phyloP scores from a whole-genome alignment of 2,797 vertebrate genomes.

The Fistularia commersonii region DNA sequence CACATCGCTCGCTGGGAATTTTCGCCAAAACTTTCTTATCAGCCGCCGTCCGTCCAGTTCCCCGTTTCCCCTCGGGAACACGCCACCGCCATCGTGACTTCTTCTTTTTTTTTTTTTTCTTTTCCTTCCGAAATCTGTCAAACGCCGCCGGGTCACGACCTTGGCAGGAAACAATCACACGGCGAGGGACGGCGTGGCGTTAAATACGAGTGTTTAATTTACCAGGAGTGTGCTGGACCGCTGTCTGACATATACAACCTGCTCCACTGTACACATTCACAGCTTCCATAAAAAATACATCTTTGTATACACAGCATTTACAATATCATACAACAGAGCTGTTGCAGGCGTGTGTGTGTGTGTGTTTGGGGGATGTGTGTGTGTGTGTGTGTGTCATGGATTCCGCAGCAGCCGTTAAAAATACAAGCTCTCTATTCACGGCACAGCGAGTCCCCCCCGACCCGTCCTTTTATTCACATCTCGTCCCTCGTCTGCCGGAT shows the following conservation, averaged over 20 bases:
- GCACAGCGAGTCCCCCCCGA: no score
- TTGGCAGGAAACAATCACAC: constrained; percentile 19
- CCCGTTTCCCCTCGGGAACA: background rate
- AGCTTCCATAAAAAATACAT: constrained; percentile 82
- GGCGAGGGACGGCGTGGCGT: constrained; percentile 17
- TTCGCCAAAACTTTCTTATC: background rate
- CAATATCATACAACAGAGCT: constrained; percentile 74
- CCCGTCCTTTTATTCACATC: constrained; percentile 11
- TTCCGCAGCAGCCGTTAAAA: constrained; percentile 26
- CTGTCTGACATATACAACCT: constrained; percentile 67
- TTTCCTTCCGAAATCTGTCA: no score
- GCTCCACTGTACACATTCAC: constrained; percentile 75
- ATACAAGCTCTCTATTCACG: constrained; percentile 30
- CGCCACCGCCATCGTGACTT: background rate
- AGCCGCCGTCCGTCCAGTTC: no score
- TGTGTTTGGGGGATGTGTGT: no score
- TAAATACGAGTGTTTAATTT: constrained; percentile 78
- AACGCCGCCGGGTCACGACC: background rate
- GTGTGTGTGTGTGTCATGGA: constrained; percentile 30
- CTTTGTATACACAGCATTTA: constrained; percentile 80
- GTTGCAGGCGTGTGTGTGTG: constrained; percentile 45
- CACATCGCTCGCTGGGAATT: background rate
- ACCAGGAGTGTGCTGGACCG: constrained; percentile 65
- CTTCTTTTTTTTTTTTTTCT: no score
- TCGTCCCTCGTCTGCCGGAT: background rate